Percentiles rank a stretch among this genome's conserved stretches.
phyloP scores from a whole-genome alignment of 2,888 invertebrate genomes.

The Eupithecia insigniata region DNA sequence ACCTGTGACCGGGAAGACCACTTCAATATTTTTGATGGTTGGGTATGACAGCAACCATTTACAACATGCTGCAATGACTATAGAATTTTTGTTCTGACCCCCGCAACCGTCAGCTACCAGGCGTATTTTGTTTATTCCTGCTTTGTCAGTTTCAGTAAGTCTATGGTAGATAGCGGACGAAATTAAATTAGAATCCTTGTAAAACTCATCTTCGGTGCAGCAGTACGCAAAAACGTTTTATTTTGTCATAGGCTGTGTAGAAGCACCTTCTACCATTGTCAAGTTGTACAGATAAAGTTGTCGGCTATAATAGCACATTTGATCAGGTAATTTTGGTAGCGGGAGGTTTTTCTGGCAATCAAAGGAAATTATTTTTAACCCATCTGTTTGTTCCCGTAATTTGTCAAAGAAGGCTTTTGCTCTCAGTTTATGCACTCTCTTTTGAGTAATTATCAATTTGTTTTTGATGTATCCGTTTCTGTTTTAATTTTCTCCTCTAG shows the following conservation, averaged over 20 bases:
- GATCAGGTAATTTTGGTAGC: conserved; percentile 42
- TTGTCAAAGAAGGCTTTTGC: conserved; percentile 41
- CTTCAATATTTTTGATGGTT: conserved; percentile 39
- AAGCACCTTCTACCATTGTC: conserved; percentile 42
- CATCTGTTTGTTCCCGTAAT: conserved; percentile 29
- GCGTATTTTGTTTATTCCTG: conserved; percentile 35
- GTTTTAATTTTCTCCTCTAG: conserved; percentile 28
- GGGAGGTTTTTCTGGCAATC: conserved; percentile 44
- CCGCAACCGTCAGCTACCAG: conserved; percentile 47
- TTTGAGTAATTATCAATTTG: conserved; percentile 3
- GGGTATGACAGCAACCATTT: conserved; percentile 41
- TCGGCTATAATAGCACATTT: conserved; percentile 13
- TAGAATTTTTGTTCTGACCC: conserved; percentile 49
- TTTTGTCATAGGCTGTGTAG: conserved; percentile 41
- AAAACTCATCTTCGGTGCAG: conserved; percentile 47
- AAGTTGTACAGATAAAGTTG: conserved; percentile 39
- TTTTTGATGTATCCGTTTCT: conserved; percentile 14
- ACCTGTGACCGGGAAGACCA: conserved; percentile 44
- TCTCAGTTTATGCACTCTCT: conserved; percentile 35
- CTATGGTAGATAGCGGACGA: conserved; percentile 2
- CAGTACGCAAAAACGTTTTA: conserved; percentile 41
- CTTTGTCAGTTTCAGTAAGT: conserved; percentile 28
- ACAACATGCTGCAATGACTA: conserved; percentile 39
- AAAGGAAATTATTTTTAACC: conserved; percentile 42
- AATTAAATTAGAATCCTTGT: conserved; percentile 9